Base-by-base conservation (phyloP, 1,140 invertebrate genomes). In the Tribolium castaneum region DNA sequence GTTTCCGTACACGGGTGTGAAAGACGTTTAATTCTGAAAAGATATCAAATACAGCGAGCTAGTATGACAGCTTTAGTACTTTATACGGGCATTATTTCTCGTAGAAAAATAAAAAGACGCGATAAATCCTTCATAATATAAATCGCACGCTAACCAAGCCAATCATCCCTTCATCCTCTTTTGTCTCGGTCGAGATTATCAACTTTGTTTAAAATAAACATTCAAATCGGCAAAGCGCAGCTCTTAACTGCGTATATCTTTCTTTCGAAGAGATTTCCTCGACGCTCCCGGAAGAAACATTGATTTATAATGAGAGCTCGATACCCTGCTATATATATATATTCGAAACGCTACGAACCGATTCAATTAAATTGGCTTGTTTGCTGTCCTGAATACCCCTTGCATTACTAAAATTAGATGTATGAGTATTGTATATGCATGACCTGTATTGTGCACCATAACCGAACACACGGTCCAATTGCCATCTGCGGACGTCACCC, bases 51-150 rank as follows among this genome's bases (percentile, higher is more conserved):
- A 80, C 56, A 54, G 70, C 34, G 76, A 76, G 77, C 78, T 79
- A 80, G 78, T 80, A 79, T 80, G 80, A 80, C 80, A 82, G 78
- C 76, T 78, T 78, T 71, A 80, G 66, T 81, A 78, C 71, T 74
- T 80, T 80, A 78, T 73, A 35, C 59, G 78, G 54, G 75, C 80
- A 80, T 82, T 81, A 82, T 82, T 81, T 81, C 76, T 74, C 74
- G 62, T 78, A 59, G 76, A 73, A 77, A 83, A 82, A 80, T 76
- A 81, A 82, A 76, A 77, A 77, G 77, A 54, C 71, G 76, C 77
- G 76, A 80, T 82, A 78, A 82, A 81, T 83, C 77, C 77, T 75
- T 82, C 80, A 79, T 81, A 80, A 83, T 79, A 81, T 83, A 82
- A 82, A 82, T 82, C 82, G 79, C 35, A 66, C 56, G 66, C 51